Evolutionary conservation across 1,140 invertebrate genomes (phyloP), one percentile per base, ranked within the genome.

Genomic region (Drosophila fuyamai): DNA sequence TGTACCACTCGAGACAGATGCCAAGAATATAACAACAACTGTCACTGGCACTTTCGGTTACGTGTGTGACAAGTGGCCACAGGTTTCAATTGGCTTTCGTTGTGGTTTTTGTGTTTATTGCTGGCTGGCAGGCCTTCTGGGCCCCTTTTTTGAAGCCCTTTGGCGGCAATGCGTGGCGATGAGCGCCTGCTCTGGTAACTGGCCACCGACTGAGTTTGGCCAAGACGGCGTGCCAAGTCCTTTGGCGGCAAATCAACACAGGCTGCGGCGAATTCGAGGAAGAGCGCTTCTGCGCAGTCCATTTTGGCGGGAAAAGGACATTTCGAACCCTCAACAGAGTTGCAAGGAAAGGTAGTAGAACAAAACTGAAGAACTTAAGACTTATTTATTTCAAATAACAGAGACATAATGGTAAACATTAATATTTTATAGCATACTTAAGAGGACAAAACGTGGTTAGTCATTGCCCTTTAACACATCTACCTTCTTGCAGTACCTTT

Each of bases 21-120:
- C 44, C 58, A 74, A 53, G 16, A 16, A 18, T 56, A 27, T 61
- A 35, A 47, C 58, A 66, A 71, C 63, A 88, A 88, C 83, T 88
- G 82, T 79, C 82, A 88, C 65, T 65, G 62, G 27, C 84, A 86
- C 79, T 88, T 82, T 48, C 12, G 59, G 58, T 65, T 79, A 29
- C 38, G 44, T 66, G 62, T 76, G 65, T 89, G 84, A 74, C 84
- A 89, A 84, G 80, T 89, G 80, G 84, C 79, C 84, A 74, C 72
- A 83, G 83, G 61, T 71, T 74, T 77, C 59, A 54, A 81, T 76
- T 83, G 71, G 40, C 47, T 63, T 48, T 50, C 67, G 61, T 78
- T 63, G 56, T 56, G 79, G 81, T 29, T 62, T 50, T 66, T 56
- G 63, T 58, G 46, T 53, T 61, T 62, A 46, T 50, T 63, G 54